Evolutionary conservation across 1,140 invertebrate genomes (phyloP).

Genomic region (Helicorthomorpha holstii): DNA sequence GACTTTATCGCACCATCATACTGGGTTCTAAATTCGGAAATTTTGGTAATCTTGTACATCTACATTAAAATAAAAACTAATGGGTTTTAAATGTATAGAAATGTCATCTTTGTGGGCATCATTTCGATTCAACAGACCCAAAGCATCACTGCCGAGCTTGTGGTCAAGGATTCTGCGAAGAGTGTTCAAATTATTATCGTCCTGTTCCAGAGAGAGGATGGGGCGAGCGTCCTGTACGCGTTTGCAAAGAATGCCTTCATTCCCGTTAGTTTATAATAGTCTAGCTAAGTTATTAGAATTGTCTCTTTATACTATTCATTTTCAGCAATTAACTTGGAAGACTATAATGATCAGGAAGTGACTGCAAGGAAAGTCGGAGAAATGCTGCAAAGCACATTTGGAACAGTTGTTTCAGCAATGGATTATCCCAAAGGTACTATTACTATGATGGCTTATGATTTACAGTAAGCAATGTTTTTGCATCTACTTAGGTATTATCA

Average conservation of each 20-base stretch:
- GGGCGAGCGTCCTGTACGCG: slow-evolving; percentile 39
- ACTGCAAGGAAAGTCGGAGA: slow-evolving; percentile 28
- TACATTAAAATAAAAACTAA: too few species aligned
- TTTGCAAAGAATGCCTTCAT: slow-evolving; percentile 41
- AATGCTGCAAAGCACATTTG: slow-evolving; percentile 25
- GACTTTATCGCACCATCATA: slow-evolving; percentile 62
- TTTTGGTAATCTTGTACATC: slow-evolving; percentile 30
- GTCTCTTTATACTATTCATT: too few species aligned
- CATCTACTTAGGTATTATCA: slow-evolving; percentile 48
- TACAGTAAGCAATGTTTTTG: slow-evolving; percentile 11
- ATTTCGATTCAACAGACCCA: slow-evolving; percentile 23
- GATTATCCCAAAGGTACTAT: slow-evolving; percentile 25
- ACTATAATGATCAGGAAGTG: slow-evolving; percentile 16
- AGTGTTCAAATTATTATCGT: slow-evolving; percentile 38
- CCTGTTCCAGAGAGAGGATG: slow-evolving; percentile 47
- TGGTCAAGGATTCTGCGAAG: slow-evolving; percentile 50
- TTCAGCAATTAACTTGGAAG: too few species aligned
- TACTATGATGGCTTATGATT: background rate
- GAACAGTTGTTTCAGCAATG: slow-evolving; percentile 25
- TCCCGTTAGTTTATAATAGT: slow-evolving; percentile 8
- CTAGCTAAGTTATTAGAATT: slow-evolving; percentile 2
- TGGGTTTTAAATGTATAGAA: too few species aligned
- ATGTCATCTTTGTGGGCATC: slow-evolving; percentile 43
- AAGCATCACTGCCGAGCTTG: slow-evolving; percentile 68
- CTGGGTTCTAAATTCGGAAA: slow-evolving; percentile 62